Base-by-base conservation (phyloP, 2,797 vertebrate species). In the Odontamblyopus rebecca region DNA sequence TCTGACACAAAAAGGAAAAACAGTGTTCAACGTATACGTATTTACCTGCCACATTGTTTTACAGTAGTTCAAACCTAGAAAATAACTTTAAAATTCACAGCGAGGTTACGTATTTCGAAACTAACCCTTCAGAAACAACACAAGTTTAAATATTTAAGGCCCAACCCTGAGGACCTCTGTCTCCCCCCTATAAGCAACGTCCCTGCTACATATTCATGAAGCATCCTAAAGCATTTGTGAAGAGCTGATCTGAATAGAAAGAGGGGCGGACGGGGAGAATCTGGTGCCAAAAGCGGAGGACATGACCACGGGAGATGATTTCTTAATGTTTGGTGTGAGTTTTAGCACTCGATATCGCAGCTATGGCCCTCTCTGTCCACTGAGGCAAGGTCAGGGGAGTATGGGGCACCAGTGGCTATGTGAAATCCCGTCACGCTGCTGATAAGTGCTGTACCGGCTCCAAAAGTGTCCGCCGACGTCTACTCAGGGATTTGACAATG, bases 401-500 rank as follows among this genome's bases (percentile, higher is more conserved):
- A 19, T 67, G 72, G 81, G 71, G 73, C 84, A 86, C 92, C 93
- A 73, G 75, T 85, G 90, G 92, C 90, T 86, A 89, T 85, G 84
- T 81, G 83, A 91, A 87, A 80, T 82, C 86, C 74, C 90, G 88
- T 90, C 89, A 89, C 80, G 80, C 78, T 50, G 71, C 86, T 93
- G 94, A 94, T 76, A 81, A 91, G 89, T 75, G 81, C 85, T 93
- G 91, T 87, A 90, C 82, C 83, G 65, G 89, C 92, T 94, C 92
- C 93, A 93, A 92, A 92, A 87, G 89, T 93, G 92, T 93, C 91
- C 77, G 73, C 82, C 78, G 80, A 89, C 70, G 87, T 93, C 89
- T 86, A 84, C 80, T 91, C 86, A 90, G 82, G 12, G 73, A 79
- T 56, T 74, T 92, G 91, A 91, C 89, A 91, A 93, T 90, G 82